phyloP scores from a whole-genome alignment of 2,888 invertebrate genomes.

The Cheilosia pagana region DNA sequence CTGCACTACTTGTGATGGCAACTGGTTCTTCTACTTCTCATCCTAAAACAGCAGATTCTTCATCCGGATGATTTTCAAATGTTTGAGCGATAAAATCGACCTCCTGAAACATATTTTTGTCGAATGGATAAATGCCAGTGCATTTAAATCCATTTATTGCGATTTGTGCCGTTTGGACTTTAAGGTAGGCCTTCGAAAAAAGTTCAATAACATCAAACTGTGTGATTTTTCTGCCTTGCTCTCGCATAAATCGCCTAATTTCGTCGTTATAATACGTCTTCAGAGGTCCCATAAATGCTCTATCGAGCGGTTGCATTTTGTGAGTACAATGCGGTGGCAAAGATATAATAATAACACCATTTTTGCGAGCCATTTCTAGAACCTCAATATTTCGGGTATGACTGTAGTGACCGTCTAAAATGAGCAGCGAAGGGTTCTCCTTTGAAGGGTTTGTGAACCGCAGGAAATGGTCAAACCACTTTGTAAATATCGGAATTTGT shows the following conservation, averaged over 20 bases:
- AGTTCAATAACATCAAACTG: background rate
- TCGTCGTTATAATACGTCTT: constrained; percentile 17
- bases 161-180: background rate
- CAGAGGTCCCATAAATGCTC: constrained; percentile 10
- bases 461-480: constrained; percentile 78
- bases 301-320: background rate
- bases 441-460: no score
- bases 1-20: constrained; percentile 17
- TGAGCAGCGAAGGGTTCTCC: constrained; percentile 75
- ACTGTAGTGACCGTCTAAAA: constrained; percentile 77
- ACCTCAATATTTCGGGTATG: constrained; percentile 77
- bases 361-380: constrained; percentile 59
- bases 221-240: background rate
- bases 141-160: no score
- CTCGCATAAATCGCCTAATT: background rate
- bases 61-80: constrained; percentile 18
- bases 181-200: background rate
- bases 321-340: constrained; percentile 10
- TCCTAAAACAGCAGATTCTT: background rate
- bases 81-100: background rate
- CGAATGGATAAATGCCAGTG: no score
- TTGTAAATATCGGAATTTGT: constrained; percentile 61
- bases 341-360: constrained; percentile 17
- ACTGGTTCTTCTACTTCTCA: constrained; percentile 5
- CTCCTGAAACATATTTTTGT: no score